Base-by-base conservation (phyloP, 37 sponge, comb jelly and placozoan genomes). In the Eunapius fragilis region DNA sequence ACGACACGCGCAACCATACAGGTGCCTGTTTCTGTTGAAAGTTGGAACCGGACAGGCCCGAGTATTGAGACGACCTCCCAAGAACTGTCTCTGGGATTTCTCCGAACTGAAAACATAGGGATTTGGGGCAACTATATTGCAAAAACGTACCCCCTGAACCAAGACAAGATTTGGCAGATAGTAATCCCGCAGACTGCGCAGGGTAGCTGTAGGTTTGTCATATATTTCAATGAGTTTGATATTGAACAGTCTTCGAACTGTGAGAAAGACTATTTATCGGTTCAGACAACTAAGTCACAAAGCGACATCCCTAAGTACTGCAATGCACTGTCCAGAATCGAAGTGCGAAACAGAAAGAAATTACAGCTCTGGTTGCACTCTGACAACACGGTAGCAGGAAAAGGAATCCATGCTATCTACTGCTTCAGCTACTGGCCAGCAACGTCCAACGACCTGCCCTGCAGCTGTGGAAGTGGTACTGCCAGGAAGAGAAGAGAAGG, bases 141-240 rank as follows among this genome's bases (percentile, higher is more conserved):
- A 2, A 71, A 80, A 35, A 68, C 70, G 38, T 86, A 86, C 25
- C 50, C 70, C 5, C 14, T 37, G 37, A 82, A 86, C 67, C 82
- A 83, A 31, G 87, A 86, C 79, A 91, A 82, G 41, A 77, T 86
- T 4, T 91, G 91, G 91, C 91, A 91, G 67, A 71, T 91, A 37
- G 34, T 36, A 49, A 72, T 91, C 30, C 91, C 91, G 24, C 69
- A 77, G 33, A 58, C 58, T 12, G 17, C 14, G 58, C 58, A 58
- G 58, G 58, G 58, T 19, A 30, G 36, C 7, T 91, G 91, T 79
- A 26, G 78, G 68, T 72, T 91, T 78, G n/a, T 70, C 49, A 68
- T 91, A 24, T 76, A 37, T 48, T 86, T 91, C 58, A 26, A 24
- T 0, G 77, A 78, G n/a, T 91, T 91, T 72, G 83, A 86, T 25